phyloP scores from a whole-genome alignment of 2,888 invertebrate species.

The Drosophila dives region DNA sequence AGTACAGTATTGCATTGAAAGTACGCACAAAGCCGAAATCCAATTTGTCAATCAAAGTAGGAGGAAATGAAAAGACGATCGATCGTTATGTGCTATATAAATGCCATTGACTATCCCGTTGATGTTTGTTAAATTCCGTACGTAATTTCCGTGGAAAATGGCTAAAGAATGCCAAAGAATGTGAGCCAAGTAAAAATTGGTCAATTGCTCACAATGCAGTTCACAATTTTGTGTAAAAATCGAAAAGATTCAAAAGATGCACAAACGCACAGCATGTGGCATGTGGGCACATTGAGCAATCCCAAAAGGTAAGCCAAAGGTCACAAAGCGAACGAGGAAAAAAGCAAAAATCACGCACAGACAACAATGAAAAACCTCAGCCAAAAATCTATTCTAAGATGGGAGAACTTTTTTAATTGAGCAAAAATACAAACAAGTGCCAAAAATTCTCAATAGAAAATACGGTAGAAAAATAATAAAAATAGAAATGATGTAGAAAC shows the following conservation, averaged over 20 bases:
- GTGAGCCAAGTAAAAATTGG: slow-evolving; percentile 41
- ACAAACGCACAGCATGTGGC: slow-evolving; percentile 74
- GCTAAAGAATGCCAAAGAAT: slow-evolving; percentile 51
- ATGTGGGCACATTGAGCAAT: slow-evolving; percentile 73
- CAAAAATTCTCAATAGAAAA: slow-evolving; percentile 51
- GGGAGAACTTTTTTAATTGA: slow-evolving; percentile 72
- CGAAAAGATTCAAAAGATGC: neutral
- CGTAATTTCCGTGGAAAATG: slow-evolving; percentile 72
- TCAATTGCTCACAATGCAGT: slow-evolving; percentile 53
- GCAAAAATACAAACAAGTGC: slow-evolving; percentile 79
- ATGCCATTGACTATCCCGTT: slow-evolving; percentile 22
- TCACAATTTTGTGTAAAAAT: slow-evolving; percentile 38
- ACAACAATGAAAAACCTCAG: slow-evolving; percentile 48
- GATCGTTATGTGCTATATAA: slow-evolving; percentile 3
- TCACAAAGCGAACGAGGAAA: slow-evolving; percentile 45
- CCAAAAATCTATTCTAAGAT: slow-evolving; percentile 12
- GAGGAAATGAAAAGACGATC: slow-evolving; percentile 24
- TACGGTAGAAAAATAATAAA: slow-evolving; percentile 7
- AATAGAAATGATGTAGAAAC: slow-evolving; percentile 11
- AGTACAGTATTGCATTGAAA: neutral
- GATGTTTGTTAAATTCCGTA: slow-evolving; percentile 46
- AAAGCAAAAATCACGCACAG: slow-evolving; percentile 69
- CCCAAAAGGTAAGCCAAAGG: slow-evolving; percentile 51
- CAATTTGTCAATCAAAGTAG: slow-evolving; percentile 33
- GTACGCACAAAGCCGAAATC: slow-evolving; percentile 5